Conservation (phyloP, 2,797 vertebrate genomes). For the Yasuhikotakia modesta region DNA sequence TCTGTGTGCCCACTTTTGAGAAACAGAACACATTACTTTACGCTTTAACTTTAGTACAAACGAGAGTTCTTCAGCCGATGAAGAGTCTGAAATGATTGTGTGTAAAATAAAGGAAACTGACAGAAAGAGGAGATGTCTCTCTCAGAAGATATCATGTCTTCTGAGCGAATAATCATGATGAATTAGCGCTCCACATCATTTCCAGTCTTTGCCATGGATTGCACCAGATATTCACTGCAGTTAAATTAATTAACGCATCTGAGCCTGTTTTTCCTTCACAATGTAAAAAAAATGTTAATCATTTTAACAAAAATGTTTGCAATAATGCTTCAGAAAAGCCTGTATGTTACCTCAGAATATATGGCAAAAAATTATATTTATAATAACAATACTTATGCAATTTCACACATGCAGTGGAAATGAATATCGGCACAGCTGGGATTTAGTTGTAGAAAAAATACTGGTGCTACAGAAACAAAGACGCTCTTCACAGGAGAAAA, state of each 20-base stretch:
- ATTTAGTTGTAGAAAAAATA: not conserved
- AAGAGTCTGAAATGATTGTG: slow-evolving; percentile 25
- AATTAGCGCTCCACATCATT: not conserved
- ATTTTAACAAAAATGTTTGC: not conserved
- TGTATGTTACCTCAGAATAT: not conserved
- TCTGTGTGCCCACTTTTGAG: slow-evolving; percentile 1
- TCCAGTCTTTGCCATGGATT: slow-evolving; percentile 30
- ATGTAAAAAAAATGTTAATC: not conserved
- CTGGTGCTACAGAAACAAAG: not conserved
- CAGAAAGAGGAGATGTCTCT: slow-evolving; percentile 15
- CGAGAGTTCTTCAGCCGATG: slow-evolving; percentile 13
- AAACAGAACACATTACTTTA: slow-evolving; percentile 61
- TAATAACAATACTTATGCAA: not conserved
- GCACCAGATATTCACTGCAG: slow-evolving; percentile 4
- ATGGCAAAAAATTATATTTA: not conserved
- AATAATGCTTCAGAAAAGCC: not conserved
- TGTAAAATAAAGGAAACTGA: slow-evolving; percentile 22
- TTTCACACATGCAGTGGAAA: not conserved
- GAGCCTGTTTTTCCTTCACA: not conserved
- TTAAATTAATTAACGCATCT: slow-evolving; percentile 4
- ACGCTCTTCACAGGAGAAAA: no score
- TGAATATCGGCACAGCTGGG: not conserved
- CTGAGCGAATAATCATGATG: slow-evolving; percentile 31
- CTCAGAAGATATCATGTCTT: slow-evolving; percentile 37
- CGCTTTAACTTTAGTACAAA: slow-evolving; percentile 24